Evolutionary conservation across 2,113 vertebrate species (phyloP), one percentile per base, ranked within the genome.

Genomic region (Bothrops jararaca): DNA sequence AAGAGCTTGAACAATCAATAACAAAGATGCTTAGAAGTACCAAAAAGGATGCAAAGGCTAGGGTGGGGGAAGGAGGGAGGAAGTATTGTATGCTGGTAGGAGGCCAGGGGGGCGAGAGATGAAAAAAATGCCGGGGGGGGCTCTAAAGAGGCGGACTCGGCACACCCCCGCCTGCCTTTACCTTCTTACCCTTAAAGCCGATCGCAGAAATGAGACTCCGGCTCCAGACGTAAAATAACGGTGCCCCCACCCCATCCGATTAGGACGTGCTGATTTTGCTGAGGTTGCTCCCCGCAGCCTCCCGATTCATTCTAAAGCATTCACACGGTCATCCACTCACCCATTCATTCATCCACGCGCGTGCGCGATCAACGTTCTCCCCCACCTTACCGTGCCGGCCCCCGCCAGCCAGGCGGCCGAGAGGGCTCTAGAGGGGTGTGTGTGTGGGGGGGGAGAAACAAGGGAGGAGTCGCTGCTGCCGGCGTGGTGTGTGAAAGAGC

Each of bases 381-480:
- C 92, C n/a, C 22, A 69, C 50, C 90, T 94, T 93, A 93, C 92
- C 86, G 74, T 48, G 91, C 93, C 50, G 34, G 94, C 93, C 91
- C 95, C 96, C 96, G 91, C 95, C 96, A 90, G 94, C 95, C 94
- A 94, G 60, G 92, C 97, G 97, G 94, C 95, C 97, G 95, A 96
- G 96, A 97, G n/a, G n/a, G 96, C 95, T 96, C 96, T 97, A 96
- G 52, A 94, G 93, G 96, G 74, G 53, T 15, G 39, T 39, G 12
- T 23, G 29, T 12, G 8, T 23, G 88, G 64, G 39, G 26, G 18
- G 88, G 64, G 39, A 20, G 10, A 8, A 52, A 92, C 92, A 92
- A 92, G 96, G 97, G 97, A 97, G 97, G 97, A 97, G 95, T 95
- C 89, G 95, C 97, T 96, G 96, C 91, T 97, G 96, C 95, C 97